These are phyloP conservation scores for Odontothrips loti DNA, from an alignment of 2,888 invertebrate genomes.

Conservation along the genomic window DNA sequence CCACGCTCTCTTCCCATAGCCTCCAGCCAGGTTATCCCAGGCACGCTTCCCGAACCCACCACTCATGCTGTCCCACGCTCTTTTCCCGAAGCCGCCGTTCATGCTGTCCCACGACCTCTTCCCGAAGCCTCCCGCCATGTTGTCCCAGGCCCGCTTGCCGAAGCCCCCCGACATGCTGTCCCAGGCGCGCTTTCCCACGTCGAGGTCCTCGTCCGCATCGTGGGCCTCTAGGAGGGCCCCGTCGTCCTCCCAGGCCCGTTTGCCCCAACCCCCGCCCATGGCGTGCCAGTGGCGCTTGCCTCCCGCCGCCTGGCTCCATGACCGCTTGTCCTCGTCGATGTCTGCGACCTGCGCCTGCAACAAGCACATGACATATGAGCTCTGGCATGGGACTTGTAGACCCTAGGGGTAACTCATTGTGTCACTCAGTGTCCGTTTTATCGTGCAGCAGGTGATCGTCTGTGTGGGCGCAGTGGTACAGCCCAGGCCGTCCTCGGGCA, in stretches of 20 bases:
- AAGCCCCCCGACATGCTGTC: background rate
- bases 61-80: background rate
- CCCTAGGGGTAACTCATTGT: too few relatives aligned
- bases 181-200: background rate
- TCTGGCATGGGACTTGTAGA: too few relatives aligned
- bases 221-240: background rate
- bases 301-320: background rate
- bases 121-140: background rate
- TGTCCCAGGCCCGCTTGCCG: slow-evolving; percentile 3
- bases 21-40: background rate
- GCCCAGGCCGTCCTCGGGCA: too few relatives aligned
- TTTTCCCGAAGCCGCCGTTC: background rate
- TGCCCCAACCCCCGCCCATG: slow-evolving; percentile 9
- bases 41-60: background rate
- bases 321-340: slow-evolving; percentile 13
- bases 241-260: slow-evolving; percentile 3
- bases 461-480: too few relatives aligned
- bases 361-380: too few relatives aligned
- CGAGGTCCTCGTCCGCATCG: background rate
- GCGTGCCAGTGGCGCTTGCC: background rate
- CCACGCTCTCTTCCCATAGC: background rate
- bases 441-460: too few relatives aligned
- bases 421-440: too few relatives aligned
- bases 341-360: background rate
- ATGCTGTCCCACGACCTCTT: background rate